A percentile compares a stretch with the other conserved stretches of the same genome.
Conservation (phyloP, 1,140 invertebrate genomes). For the Procambarus clarkii region DNA sequence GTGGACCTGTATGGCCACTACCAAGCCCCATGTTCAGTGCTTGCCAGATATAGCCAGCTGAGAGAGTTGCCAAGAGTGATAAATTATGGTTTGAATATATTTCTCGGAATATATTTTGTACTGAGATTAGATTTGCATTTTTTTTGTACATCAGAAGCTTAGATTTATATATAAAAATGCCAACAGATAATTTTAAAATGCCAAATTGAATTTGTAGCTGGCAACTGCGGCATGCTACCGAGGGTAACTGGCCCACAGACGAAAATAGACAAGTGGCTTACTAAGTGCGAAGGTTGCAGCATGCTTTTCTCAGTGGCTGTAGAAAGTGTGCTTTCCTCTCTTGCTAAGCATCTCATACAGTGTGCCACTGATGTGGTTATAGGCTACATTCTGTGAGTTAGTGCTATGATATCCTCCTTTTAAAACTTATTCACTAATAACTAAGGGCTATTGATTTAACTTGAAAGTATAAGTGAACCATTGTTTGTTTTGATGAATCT, state of each 20-base stretch:
- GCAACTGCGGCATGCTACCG: background rate
- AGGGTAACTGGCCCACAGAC: constrained; percentile 36
- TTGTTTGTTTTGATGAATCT: background rate
- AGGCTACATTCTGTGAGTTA: constrained; percentile 38
- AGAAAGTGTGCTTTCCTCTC: constrained; percentile 37
- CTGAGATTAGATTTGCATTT: background rate
- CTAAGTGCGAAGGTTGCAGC: constrained; percentile 14
- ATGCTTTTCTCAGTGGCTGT: constrained; percentile 41
- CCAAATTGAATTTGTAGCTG: background rate
- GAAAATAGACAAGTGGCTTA: constrained; percentile 52
- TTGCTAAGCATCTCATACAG: constrained; percentile 10
- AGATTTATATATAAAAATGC: background rate
- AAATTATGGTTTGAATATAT: background rate
- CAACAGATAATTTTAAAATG: background rate
- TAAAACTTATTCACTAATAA: background rate
- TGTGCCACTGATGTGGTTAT: constrained; percentile 37
- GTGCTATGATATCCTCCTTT: background rate
- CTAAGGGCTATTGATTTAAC: background rate
- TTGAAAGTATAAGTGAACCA: background rate
- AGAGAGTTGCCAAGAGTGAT: constrained; percentile 1
- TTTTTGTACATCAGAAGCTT: background rate
- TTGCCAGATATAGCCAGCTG: background rate
- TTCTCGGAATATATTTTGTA: background rate
- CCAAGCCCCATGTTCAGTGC: background rate
- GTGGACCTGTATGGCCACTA: background rate